Base-by-base conservation (phyloP, 2,113 vertebrate species). In the Pontoporia blainvillei region DNA sequence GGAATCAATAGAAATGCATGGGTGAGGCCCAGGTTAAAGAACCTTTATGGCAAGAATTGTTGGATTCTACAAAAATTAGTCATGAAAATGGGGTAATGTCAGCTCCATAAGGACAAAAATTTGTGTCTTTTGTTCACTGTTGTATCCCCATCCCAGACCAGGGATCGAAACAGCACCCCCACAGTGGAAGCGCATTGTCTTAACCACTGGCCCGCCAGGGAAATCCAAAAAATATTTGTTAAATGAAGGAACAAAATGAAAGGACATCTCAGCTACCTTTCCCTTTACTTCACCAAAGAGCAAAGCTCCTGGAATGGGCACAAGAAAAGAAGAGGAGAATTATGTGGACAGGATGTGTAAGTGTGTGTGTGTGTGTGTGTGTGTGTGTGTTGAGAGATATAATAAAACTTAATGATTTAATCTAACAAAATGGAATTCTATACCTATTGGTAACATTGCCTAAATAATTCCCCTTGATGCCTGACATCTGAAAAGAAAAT, bases 401-500 rank as follows among this genome's bases (percentile, higher is more conserved):
- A 59, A 57, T 27, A 49, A 67, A 61, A 18, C 13, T 49, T 57
- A 62, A 49, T 59, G n/a, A 91, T 17, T 52, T 52, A 27, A 69
- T 34, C 23, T 61, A 52, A 83, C 54, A 21, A 67, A 76, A 69
- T 76, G 21, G 2, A 83, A 94, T 87, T 69, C 29, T 62, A n/a
- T 34, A 84, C 27, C 29, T 84, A 39, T 18, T 46, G 36, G n/a
- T 92, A 69, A 92, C 41, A 54, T 34, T 44, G 69, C n/a, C 41
- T 94, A 92, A 54, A 78, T 88, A 92, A 71, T 57, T 46, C 3
- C 23, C n/a, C 61, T n/a, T 59, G 36, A 44, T 59, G 29, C 15
- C 31, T 92, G n/a, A 62, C 52, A 96, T 84, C 66, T 64, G 69
- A 41, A 76, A 92, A 92, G 76, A 88, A 88, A 86, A 94, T 23